Conservation (phyloP, 2,888 invertebrate species). For the Anthophora plumipes region DNA sequence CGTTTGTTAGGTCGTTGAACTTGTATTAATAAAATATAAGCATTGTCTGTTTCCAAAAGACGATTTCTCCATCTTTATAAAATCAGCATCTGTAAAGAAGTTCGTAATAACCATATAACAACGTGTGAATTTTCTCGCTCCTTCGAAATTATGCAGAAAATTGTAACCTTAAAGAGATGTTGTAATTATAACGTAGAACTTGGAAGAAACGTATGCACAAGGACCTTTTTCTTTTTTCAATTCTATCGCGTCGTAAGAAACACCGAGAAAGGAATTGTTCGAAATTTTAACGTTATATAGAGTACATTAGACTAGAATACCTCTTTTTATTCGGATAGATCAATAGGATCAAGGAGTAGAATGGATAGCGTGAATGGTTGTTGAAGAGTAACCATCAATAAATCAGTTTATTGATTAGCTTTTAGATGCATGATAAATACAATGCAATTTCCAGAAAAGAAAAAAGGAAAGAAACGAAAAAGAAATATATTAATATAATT, state of each 20-base stretch:
- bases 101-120: constrained; percentile 10
- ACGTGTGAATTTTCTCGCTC: constrained; percentile 20
- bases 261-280: neutral
- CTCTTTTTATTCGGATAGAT: neutral
- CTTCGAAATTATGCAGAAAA: neutral
- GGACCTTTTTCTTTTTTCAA: constrained; percentile 1
- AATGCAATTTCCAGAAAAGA: constrained; percentile 23
- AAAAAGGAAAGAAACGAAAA: constrained; percentile 16
- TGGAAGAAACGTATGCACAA: constrained; percentile 70
- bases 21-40: constrained; percentile 45
- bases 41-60: constrained; percentile 30
- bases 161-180: no score
- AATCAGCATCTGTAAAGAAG: constrained; percentile 27
- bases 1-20: constrained; percentile 60
- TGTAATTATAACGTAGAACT: constrained; percentile 20
- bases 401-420: constrained; percentile 47
- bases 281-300: neutral
- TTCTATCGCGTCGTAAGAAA: neutral
- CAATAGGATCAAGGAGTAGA: neutral
- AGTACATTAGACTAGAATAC: constrained; percentile 46
- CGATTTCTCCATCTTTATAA: constrained; percentile 24
- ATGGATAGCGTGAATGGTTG: neutral
- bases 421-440: constrained; percentile 37
- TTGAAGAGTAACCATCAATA: constrained; percentile 19
- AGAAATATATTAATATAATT: constrained; percentile 35